Percentiles rank a stretch among this genome's conserved stretches.
Evolutionary conservation across 1,140 invertebrate genomes (phyloP).

Genomic region (Drosophila micromelanica): DNA sequence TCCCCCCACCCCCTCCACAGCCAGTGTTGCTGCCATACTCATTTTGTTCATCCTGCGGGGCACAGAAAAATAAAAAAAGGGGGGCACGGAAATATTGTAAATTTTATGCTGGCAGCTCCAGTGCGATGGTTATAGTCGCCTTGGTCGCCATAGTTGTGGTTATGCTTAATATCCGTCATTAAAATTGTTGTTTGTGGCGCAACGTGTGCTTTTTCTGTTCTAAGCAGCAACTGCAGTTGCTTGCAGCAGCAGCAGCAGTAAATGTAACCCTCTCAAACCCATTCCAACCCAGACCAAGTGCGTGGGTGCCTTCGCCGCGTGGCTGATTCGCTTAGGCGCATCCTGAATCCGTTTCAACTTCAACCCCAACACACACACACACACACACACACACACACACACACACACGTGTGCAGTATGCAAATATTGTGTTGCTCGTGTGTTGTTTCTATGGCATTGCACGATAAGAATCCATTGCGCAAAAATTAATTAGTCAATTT

Average conservation of each 20-base stretch:
- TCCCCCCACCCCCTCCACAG: not conserved
- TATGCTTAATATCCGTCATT: slow-evolving; percentile 82
- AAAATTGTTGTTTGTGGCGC: slow-evolving; percentile 68
- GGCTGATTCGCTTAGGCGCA: slow-evolving; percentile 35
- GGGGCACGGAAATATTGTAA: slow-evolving; percentile 61
- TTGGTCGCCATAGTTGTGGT: slow-evolving; percentile 60
- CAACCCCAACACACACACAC: not conserved
- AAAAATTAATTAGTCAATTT: slow-evolving; percentile 82
- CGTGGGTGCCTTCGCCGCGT: slow-evolving; percentile 36
- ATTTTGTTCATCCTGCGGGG: slow-evolving; percentile 25
- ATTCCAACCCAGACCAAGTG: slow-evolving; percentile 9
- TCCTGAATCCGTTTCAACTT: slow-evolving; percentile 13
- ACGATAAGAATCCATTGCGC: slow-evolving; percentile 80
- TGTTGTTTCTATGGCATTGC: slow-evolving; percentile 41
- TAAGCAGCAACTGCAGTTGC: not conserved
- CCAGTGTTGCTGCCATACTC: not conserved
- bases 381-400: slow-evolving; percentile 2
- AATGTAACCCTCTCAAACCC: not conserved
- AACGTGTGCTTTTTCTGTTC: slow-evolving; percentile 8
- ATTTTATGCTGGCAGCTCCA: slow-evolving; percentile 39
- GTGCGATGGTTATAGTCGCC: not conserved
- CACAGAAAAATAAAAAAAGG: slow-evolving; percentile 22
- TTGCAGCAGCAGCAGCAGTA: not conserved
- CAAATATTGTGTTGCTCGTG: slow-evolving; percentile 10
- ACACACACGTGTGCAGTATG: slow-evolving; percentile 12